A percentile compares a stretch with the other conserved stretches of the same genome.
These are phyloP conservation scores for Tetramorium alpestre DNA, from an alignment of 1,140 invertebrate species.

Conservation along the genomic window DNA sequence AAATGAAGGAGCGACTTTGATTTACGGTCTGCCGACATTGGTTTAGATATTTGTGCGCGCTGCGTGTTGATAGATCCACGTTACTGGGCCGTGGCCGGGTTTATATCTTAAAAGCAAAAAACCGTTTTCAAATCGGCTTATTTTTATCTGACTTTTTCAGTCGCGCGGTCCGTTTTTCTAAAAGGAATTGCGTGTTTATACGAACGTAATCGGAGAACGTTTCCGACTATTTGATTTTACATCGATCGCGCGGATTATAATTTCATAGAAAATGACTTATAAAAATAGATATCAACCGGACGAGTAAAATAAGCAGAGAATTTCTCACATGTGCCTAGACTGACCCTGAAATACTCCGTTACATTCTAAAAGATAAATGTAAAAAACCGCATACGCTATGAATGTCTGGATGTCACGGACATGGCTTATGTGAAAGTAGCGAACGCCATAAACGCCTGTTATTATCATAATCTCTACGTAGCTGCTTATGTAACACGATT, in stretches of 20 bases:
- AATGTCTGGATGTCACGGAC: constrained; percentile 20
- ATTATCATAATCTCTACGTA: constrained; percentile 29
- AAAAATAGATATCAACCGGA: neutral
- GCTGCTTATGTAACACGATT: constrained; percentile 51
- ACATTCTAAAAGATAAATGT: neutral
- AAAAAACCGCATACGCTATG: neutral
- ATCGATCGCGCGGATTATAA: neutral
- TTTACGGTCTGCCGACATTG: constrained; percentile 30
- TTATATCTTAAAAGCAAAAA: constrained; percentile 44
- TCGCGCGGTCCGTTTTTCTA: constrained; percentile 17
- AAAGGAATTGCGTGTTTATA: neutral
- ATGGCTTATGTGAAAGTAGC: constrained; percentile 14
- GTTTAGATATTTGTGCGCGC: constrained; percentile 31
- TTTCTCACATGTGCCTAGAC: neutral
- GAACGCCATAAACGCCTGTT: constrained; percentile 19
- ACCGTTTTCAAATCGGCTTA: constrained; percentile 40
- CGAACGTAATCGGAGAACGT: neutral
- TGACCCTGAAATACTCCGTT: constrained; percentile 9
- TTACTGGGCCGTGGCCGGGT: neutral
- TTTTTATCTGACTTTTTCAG: constrained; percentile 56
- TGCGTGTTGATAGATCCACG: constrained; percentile 24
- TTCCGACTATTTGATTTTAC: neutral
- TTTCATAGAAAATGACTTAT: neutral
- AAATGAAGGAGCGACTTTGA: constrained; percentile 54
- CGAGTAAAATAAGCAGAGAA: neutral